A percentile compares a stretch with the other conserved stretches of the same genome.
phyloP scores from a whole-genome alignment of 2,113 vertebrate genomes.

The Cyanistes caeruleus region DNA sequence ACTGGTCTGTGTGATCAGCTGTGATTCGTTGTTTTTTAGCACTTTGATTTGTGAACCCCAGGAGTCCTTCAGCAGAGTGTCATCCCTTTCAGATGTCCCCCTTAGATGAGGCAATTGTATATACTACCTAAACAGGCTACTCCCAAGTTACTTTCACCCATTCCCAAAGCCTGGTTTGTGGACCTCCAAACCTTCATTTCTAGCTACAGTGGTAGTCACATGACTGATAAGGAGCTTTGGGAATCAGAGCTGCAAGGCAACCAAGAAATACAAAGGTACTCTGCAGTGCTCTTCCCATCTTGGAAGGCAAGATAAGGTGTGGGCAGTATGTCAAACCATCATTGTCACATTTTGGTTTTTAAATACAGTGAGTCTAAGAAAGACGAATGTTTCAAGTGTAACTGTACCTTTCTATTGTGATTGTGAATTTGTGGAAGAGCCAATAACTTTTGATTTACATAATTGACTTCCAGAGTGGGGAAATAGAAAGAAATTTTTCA shows the following conservation, averaged over 20 bases:
- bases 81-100: fast-evolving
- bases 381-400: background rate
- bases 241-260: background rate
- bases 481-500: background rate
- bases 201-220: background rate
- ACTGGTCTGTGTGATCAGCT: background rate
- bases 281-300: background rate
- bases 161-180: background rate
- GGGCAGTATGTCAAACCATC: background rate
- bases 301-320: background rate
- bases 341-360: background rate
- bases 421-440: background rate
- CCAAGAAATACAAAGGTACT: background rate
- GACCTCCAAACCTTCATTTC: background rate
- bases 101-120: background rate
- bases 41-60: background rate
- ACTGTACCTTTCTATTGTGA: background rate
- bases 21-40: background rate
- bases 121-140: background rate
- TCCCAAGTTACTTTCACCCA: background rate
- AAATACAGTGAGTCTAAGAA: background rate
- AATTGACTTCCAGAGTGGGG: background rate
- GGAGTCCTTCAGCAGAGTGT: background rate
- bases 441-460: background rate
- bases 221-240: background rate